Base-by-base conservation (phyloP, 2,113 vertebrate species). In the Paraplagusia blochii region DNA sequence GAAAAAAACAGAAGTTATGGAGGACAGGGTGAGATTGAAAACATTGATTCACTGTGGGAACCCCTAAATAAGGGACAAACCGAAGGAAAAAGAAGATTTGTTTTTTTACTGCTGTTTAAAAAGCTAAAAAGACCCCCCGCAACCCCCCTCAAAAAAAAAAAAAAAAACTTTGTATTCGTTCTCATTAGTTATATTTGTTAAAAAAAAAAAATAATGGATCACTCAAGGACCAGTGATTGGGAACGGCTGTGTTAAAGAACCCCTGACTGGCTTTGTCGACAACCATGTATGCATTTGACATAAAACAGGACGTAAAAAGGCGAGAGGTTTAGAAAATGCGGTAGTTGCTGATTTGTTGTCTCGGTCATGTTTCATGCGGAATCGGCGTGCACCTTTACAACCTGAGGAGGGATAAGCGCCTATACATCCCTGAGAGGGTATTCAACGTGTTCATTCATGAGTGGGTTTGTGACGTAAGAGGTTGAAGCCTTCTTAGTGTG, bases 271-370 rank as follows among this genome's bases (percentile, higher is more conserved):
- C 66, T 60, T 73, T 76, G 83, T 88, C 86, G 71, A 54, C 55
- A 89, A 89, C 86, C 79, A 86, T 86, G 67, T 79, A 85, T 88
- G 81, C 76, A 85, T 83, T 84, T 89, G 78, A 86, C 87, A 84
- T 88, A 77, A 87, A 86, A 77, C 68, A 60, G 63, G 83, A 72
- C 80, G 76, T 80, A 86, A 71, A 55, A 44, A 59, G 72, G 77
- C 82, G 66, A 60, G 61, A 49, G 58, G 22, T 49, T 38, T 52
- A 72, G 52, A 78, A 52, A 71, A 63, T 57, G 55, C 45, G 44
- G 66, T 72, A 65, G 63, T 88, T 72, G 66, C 58, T 82, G 82
- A 85, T 75, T 78, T 70, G 66, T 76, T 39, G 47, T 73, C 66
- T 55, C 34, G 58, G 47, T 50, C 64, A 29, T 63, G 47, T 19